Percentiles rank a stretch among this genome's conserved stretches.
phyloP scores from a whole-genome alignment of 1,140 invertebrate genomes.

The Listronotus oregonensis region DNA sequence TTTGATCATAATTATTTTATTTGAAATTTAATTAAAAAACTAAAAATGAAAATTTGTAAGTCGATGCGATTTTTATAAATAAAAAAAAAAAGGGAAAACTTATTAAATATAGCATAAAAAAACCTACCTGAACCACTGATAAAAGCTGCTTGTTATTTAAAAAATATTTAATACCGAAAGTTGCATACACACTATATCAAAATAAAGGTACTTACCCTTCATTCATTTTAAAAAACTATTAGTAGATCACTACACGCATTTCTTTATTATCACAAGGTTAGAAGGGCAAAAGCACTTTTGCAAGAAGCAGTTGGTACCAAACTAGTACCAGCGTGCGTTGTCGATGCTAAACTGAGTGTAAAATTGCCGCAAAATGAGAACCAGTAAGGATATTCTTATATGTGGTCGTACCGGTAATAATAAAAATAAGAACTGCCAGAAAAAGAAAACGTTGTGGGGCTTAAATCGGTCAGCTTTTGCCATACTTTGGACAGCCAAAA shows the following conservation, averaged over 20 bases:
- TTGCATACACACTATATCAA: background rate
- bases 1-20: too few species aligned
- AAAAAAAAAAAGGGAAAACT: too few species aligned
- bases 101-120: too few species aligned
- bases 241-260: conserved; percentile 8
- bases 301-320: conserved; percentile 14
- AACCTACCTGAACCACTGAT: too few species aligned
- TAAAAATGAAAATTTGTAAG: background rate
- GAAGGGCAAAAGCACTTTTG: conserved; percentile 3
- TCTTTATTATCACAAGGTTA: conserved; percentile 13
- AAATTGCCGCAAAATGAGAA: conserved; percentile 31
- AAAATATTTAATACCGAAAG: too few species aligned
- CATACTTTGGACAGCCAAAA: conserved; percentile 16
- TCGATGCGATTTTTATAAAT: too few species aligned
- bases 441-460: conserved; percentile 31
- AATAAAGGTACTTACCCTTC: conserved; percentile 21
- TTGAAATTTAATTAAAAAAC: too few species aligned
- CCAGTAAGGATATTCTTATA: conserved; percentile 27
- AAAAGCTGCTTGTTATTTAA: too few species aligned
- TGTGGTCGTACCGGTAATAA: conserved; percentile 36
- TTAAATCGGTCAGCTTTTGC: conserved; percentile 29
- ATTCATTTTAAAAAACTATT: conserved; percentile 14
- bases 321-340: conserved; percentile 14
- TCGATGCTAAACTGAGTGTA: conserved; percentile 32
- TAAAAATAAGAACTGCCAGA: conserved; percentile 32